Percentiles rank a stretch among this genome's conserved stretches.
Evolutionary conservation across 1,140 invertebrate genomes (phyloP).

Genomic region (Ceratitis capitata): DNA sequence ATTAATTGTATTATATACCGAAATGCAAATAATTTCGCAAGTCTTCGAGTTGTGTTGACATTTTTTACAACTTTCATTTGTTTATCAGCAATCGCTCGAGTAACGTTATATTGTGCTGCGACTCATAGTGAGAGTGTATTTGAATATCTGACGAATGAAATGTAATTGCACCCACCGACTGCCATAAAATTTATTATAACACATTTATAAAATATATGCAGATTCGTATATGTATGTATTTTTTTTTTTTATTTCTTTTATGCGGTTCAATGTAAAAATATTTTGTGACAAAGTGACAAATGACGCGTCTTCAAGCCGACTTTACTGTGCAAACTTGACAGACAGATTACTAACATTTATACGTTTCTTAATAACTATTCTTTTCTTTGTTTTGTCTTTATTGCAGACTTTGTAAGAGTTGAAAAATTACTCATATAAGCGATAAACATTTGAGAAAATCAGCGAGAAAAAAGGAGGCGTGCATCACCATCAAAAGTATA

Average conservation of each 20-base stretch:
- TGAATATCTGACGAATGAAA: too few relatives aligned
- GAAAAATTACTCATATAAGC: constrained; percentile 1
- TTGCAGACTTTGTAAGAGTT: not conserved
- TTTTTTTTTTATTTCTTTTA: not conserved
- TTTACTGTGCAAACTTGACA: constrained; percentile 1
- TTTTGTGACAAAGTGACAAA: not conserved
- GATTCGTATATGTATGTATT: not conserved
- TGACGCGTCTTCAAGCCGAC: not conserved
- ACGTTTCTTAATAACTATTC: not conserved
- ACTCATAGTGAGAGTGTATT: not conserved
- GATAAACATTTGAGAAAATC: not conserved
- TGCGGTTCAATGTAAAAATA: not conserved
- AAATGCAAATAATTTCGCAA: not conserved
- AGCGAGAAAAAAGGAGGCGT: not conserved
- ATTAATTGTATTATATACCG: constrained; percentile 1
- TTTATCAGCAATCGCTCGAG: not conserved
- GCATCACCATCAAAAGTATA: not conserved
- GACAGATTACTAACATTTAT: not conserved
- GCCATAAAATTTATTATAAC: not conserved
- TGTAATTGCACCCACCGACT: not conserved
- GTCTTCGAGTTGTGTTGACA: not conserved
- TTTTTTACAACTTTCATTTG: constrained; percentile 11
- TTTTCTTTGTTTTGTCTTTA: not conserved
- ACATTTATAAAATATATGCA: not conserved
- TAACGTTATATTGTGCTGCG: not conserved